Conservation (phyloP, 2,888 invertebrate genomes). For the Bruchidius siliquastri region DNA sequence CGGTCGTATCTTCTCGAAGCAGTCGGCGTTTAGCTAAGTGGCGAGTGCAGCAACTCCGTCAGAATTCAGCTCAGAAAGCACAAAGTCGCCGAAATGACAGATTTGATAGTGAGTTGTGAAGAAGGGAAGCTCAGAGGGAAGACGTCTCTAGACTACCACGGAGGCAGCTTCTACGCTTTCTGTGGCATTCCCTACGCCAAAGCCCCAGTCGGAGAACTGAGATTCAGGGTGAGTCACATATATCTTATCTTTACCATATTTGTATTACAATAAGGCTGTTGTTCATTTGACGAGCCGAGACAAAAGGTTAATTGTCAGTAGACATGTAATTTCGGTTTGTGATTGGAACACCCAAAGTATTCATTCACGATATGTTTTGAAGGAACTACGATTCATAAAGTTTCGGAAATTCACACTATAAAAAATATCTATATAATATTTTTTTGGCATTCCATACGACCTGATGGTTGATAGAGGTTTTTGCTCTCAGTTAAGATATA, state of each 20-base stretch:
- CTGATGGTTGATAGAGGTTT: too few relatives aligned
- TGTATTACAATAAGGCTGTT: too few relatives aligned
- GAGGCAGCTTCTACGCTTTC: slow-evolving; percentile 35
- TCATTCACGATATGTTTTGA: too few relatives aligned
- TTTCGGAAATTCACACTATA: too few relatives aligned
- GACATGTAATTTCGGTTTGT: too few relatives aligned
- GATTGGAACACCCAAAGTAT: too few relatives aligned
- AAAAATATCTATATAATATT: too few relatives aligned
- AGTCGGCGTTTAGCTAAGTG: background rate
- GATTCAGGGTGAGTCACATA: slow-evolving; percentile 35
- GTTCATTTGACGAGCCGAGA: too few relatives aligned
- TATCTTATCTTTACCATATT: background rate
- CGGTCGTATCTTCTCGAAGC: background rate
- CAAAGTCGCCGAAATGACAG: slow-evolving; percentile 16
- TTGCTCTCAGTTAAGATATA: too few relatives aligned
- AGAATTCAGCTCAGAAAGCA: background rate
- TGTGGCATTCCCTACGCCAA: slow-evolving; percentile 42
- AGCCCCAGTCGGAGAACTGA: slow-evolving; percentile 34
- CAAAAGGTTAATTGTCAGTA: too few relatives aligned
- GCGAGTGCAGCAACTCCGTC: background rate
- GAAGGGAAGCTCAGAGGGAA: slow-evolving; percentile 35
- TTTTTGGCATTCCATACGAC: too few relatives aligned
- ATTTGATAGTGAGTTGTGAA: slow-evolving; percentile 23
- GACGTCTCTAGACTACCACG: slow-evolving; percentile 28
- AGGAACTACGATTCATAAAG: too few relatives aligned